Base-by-base conservation (phyloP, 2,888 invertebrate species). In the Lutraria lutraria region DNA sequence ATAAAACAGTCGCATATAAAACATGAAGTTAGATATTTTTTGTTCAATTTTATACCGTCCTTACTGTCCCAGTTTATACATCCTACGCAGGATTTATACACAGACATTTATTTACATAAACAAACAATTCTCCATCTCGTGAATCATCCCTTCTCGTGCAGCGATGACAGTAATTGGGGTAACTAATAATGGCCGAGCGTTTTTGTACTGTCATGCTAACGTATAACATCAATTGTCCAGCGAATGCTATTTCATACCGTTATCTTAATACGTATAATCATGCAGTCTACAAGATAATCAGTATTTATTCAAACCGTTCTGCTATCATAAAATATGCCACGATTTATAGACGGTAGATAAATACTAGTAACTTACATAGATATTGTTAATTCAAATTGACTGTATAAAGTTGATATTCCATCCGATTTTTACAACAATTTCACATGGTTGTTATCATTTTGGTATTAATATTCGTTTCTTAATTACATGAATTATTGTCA, bases 51-150 rank as follows among this genome's bases (percentile, higher is more conserved):
- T 25, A 8, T n/a, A 68, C 25, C 21, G 12, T 12, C 63, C 25
- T 12, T 0, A 68, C 12, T 12, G 63, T 68, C 63, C 19, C 63
- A 25, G n/a, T 68, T 68, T n/a, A 21, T 8, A 68, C 25, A 68
- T 68, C 63, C 63, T 3, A 25, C 63, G 63, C 63, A 63, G n/a
- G 56, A 56, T 56, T 15, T 56, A n/a, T n/a, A 19, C 19, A n/a
- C 63, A 68, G 63, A 68, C 63, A 68, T 21, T 68, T 68, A 68
- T 68, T 68, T 68, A 68, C 63, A 68, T 68, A 68, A 68, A 68
- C 63, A 68, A 68, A 68, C 63, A 68, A 25, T 25, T 12, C n/a
- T n/a, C n/a, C 10, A 0, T 25, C 10, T 25, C 25, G 63, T 68
- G 63, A 68, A 68, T 68, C 63, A 68, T 68, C 25, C 25, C 25